Evolutionary conservation across 1,140 invertebrate species (phyloP).

Genomic region (Lutraria rhynchaena): DNA sequence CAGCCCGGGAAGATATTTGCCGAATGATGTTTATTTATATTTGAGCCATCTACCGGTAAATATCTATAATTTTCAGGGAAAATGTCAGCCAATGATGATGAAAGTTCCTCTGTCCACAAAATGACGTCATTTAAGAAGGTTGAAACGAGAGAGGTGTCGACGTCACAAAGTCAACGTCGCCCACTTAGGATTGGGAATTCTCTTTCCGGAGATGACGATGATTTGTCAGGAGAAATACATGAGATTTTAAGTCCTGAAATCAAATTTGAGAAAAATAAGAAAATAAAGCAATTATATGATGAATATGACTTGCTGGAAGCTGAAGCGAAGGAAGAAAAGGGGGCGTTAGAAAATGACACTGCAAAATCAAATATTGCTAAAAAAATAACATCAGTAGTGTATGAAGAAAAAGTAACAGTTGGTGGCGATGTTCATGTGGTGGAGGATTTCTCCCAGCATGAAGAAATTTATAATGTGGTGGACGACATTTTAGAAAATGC

Average conservation of each 20-base stretch:
- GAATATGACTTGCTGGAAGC: not conserved
- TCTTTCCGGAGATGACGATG: not conserved
- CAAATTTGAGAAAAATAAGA: not conserved
- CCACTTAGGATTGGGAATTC: constrained; percentile 8
- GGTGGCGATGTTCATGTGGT: not conserved
- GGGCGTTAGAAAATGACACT: not conserved
- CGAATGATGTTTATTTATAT: not conserved
- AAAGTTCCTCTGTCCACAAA: constrained; percentile 22
- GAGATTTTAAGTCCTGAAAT: too few relatives aligned
- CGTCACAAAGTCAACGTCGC: constrained; percentile 9
- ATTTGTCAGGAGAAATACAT: too few relatives aligned
- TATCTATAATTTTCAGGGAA: constrained; percentile 21
- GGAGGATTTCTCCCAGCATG: not conserved
- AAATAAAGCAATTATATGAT: not conserved
- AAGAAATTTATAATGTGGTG: not conserved
- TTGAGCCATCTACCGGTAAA: not conserved
- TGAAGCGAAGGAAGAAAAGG: not conserved
- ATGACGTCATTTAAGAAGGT: constrained; percentile 29
- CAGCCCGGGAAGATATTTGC: too few relatives aligned
- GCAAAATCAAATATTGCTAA: not conserved
- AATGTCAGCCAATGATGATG: not conserved
- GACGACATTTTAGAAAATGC: constrained; percentile 9
- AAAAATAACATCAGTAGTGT: not conserved
- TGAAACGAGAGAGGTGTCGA: not conserved
- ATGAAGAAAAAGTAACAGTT: constrained; percentile 15